Evolutionary conservation across 1,140 invertebrate species (phyloP).

Genomic region (Aphidius ervi): DNA sequence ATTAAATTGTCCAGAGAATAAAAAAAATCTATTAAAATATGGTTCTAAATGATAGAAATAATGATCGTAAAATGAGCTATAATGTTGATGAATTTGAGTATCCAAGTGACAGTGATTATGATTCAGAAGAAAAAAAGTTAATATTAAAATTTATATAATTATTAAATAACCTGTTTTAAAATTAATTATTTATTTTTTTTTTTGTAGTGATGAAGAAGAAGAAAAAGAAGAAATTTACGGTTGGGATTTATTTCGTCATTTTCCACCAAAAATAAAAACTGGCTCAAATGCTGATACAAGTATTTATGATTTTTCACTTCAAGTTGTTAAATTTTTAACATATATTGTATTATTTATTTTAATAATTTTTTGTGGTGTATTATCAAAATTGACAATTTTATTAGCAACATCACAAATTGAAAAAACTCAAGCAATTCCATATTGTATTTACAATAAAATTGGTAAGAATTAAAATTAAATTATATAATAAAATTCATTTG

Average conservation of each 20-base stretch:
- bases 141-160: too few species aligned
- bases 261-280: constrained; percentile 74
- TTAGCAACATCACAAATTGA: constrained; percentile 83
- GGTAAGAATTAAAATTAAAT: constrained; percentile 5
- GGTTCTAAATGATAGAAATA: too few species aligned
- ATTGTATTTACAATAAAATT: constrained; percentile 64
- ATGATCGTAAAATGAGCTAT: too few species aligned
- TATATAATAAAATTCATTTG: too few species aligned
- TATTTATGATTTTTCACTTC: constrained; percentile 75
- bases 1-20: too few species aligned
- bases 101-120: too few species aligned
- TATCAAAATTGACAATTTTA: constrained; percentile 74
- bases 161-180: too few species aligned
- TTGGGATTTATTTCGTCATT: constrained; percentile 88
- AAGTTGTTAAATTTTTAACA: constrained; percentile 73
- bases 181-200: too few species aligned
- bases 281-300: constrained; percentile 79
- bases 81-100: too few species aligned
- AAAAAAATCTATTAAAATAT: too few species aligned
- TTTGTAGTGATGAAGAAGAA: too few species aligned
- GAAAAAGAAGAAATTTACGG: constrained; percentile 67
- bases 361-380: constrained; percentile 70
- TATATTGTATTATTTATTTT: constrained; percentile 76
- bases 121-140: too few species aligned
- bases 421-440: constrained; percentile 62